A percentile compares a stretch with the other conserved stretches of the same genome.
These are phyloP conservation scores for Drosophila phalerata DNA, from an alignment of 2,888 invertebrate genomes.

Conservation along the genomic window DNA sequence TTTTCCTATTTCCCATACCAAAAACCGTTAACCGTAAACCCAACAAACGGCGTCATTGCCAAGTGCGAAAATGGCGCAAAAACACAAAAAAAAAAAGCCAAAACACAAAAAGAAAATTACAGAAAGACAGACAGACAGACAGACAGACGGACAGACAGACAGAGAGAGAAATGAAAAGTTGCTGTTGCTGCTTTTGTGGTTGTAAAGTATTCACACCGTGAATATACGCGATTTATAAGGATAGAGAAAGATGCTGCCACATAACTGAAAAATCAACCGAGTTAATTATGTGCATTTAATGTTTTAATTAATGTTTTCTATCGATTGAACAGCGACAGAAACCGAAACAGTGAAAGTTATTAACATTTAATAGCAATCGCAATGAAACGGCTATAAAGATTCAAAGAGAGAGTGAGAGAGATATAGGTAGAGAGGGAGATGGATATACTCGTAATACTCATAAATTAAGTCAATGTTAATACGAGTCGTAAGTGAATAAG, in stretches of 20 bases:
- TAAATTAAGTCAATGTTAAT: constrained; percentile 60
- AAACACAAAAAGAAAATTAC: constrained; percentile 7
- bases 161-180: constrained; percentile 28
- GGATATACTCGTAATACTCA: constrained; percentile 43
- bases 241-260: constrained; percentile 24
- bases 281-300: constrained; percentile 79
- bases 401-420: constrained; percentile 24
- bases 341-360: constrained; percentile 67
- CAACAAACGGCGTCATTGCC: constrained; percentile 57
- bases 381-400: constrained; percentile 11
- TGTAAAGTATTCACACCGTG: constrained; percentile 38
- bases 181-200: constrained; percentile 7
- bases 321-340: constrained; percentile 43
- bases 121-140: constrained; percentile 18
- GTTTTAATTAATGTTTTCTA: constrained; percentile 74
- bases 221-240: constrained; percentile 12
- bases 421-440: constrained; percentile 28
- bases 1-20: constrained; percentile 52
- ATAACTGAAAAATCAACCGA: constrained; percentile 50
- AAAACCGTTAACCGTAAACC: constrained; percentile 45
- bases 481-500: constrained; percentile 47
- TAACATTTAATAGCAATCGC: constrained; percentile 55
- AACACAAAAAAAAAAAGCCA: background rate
- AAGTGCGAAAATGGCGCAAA: constrained; percentile 54
- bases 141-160: constrained; percentile 26